Base-by-base conservation (phyloP, 2,797 vertebrate genomes). In the Tapera naevia region DNA sequence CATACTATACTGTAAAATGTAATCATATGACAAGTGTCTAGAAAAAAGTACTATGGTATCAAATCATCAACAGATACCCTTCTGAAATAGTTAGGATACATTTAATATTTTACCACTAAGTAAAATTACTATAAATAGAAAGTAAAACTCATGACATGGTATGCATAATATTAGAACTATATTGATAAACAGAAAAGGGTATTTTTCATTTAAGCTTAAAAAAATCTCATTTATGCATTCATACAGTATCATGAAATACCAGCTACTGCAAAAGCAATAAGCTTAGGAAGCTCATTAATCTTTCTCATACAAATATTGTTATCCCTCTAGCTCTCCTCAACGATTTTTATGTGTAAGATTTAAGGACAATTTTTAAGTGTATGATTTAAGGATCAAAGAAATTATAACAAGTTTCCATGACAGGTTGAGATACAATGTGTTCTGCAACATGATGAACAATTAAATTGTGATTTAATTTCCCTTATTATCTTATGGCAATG, bases 1-100 rank as follows among this genome's bases (percentile, higher is more conserved):
- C 75, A 88, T 88, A 96, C 93, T 91, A 95, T 80, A 90, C 73
- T 95, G 64, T 92, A 94, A 97, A 97, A 97, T 96, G 60, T 50
- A 97, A 96, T 97, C 70, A 93, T 66, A 91, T 85, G 58, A 86
- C 61, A 97, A 84, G n/a, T 71, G 72, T 70, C 50, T 92, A 65
- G 46, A 28, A 91, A 89, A 95, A 90, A 89, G 50, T 66, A 32
- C 8, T 95, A n/a, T 33, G 32, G 82, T 94, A 92, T 83, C 57
- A 96, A 96, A 86, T 89, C 64, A 86, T 80, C 75, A 91, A 66
- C 54, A 67, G 65, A 88, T 48, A 53, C 22, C 78, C 43, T 64
- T 71, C 65, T 90, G 43, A 90, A 91, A 62, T 53, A 89, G 60
- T 81, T 94, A 93, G 74, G 51, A 43, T 53, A 48, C 6, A 16